phyloP scores from a whole-genome alignment of 2,797 vertebrate genomes.

The Australoheros facetus region DNA sequence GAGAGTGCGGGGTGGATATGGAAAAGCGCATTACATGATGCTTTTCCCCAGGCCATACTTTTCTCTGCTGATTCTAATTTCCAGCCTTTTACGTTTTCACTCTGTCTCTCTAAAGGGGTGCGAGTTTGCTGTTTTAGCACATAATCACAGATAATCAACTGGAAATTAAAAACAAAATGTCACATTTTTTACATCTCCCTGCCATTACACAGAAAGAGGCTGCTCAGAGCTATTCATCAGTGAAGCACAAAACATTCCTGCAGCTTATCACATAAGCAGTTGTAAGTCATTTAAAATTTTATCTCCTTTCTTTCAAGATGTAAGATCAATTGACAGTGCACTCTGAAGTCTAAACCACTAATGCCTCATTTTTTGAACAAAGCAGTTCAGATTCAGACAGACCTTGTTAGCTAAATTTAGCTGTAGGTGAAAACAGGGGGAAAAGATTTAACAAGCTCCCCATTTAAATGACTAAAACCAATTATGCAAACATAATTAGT shows the following conservation, averaged over 20 bases:
- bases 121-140: constrained; percentile 69
- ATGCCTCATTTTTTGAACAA: constrained; percentile 54
- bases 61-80: constrained; percentile 78
- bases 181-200: constrained; percentile 45
- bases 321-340: constrained; percentile 58
- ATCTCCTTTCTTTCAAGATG: constrained; percentile 69
- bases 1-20: constrained; percentile 75
- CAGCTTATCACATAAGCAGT: constrained; percentile 62
- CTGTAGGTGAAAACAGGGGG: constrained; percentile 61
- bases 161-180: constrained; percentile 79
- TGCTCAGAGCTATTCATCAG: constrained; percentile 54
- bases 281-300: constrained; percentile 61
- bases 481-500: constrained; percentile 71
- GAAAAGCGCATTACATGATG: constrained; percentile 77
- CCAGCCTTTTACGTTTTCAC: constrained; percentile 62
- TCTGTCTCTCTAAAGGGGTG: constrained; percentile 59
- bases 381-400: constrained; percentile 61
- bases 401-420: constrained; percentile 67
- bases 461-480: constrained; percentile 67
- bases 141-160: constrained; percentile 79
- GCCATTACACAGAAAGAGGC: constrained; percentile 46
- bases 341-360: constrained; percentile 63
- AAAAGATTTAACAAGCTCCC: constrained; percentile 56
- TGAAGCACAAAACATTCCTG: constrained; percentile 48
- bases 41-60: constrained; percentile 79